phyloP scores from a whole-genome alignment of 2,888 invertebrate genomes.

The Carcina quercana region DNA sequence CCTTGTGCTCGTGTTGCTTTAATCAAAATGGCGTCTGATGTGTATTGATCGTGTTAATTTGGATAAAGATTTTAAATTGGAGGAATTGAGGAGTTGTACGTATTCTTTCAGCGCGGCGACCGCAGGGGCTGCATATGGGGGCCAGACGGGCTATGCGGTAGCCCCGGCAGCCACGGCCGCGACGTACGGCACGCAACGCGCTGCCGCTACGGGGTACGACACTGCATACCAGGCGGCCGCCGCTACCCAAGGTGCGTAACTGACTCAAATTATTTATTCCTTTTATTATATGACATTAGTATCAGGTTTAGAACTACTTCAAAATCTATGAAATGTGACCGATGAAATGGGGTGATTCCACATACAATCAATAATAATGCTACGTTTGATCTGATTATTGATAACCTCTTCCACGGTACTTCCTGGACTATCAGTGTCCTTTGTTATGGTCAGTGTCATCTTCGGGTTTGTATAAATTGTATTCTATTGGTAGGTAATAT shows the following conservation, averaged over 20 bases:
- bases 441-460: too few relatives aligned
- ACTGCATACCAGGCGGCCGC: constrained; percentile 89
- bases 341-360: too few relatives aligned
- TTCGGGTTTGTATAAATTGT: too few relatives aligned
- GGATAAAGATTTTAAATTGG: constrained; percentile 16
- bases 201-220: constrained; percentile 86
- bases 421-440: too few relatives aligned
- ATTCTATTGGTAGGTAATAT: too few relatives aligned
- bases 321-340: too few relatives aligned
- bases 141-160: constrained; percentile 89
- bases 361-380: too few relatives aligned
- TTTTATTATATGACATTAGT: too few relatives aligned
- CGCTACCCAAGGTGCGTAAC: constrained; percentile 81
- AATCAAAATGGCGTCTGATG: constrained; percentile 67
- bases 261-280: neutral
- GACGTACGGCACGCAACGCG: constrained; percentile 88
- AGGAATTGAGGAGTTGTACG: constrained; percentile 19
- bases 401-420: neutral
- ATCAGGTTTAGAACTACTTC: too few relatives aligned
- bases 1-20: constrained; percentile 51
- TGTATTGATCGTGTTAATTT: constrained; percentile 49
- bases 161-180: constrained; percentile 88
- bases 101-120: constrained; percentile 76
- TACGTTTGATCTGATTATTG: neutral
- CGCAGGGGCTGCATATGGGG: constrained; percentile 87